phyloP scores from a whole-genome alignment of 1,140 invertebrate genomes.

The Zaprionus inermis region DNA sequence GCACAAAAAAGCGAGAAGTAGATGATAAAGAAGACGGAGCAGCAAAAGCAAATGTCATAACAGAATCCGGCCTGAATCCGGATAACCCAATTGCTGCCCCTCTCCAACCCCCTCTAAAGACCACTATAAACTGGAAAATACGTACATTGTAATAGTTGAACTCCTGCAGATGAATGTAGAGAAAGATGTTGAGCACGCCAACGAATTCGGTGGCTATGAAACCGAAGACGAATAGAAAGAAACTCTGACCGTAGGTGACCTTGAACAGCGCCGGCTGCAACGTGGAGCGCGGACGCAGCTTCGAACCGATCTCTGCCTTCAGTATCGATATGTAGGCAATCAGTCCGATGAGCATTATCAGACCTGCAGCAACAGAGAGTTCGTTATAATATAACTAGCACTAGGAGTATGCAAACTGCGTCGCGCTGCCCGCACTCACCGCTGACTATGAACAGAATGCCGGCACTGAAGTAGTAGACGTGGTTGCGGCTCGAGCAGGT shows the following conservation, averaged over 20 bases:
- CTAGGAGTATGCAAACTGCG: too few relatives aligned
- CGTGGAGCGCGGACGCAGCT: conserved; percentile 91
- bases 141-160: conserved; percentile 76
- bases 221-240: conserved; percentile 92
- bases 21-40: neutral
- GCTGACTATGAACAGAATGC: conserved; percentile 88
- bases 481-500: conserved; percentile 86
- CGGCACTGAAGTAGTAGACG: conserved; percentile 88
- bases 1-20: neutral
- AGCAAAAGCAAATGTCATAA: conserved; percentile 15
- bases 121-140: too few relatives aligned
- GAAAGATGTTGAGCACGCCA: conserved; percentile 93
- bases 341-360: conserved; percentile 94
- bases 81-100: neutral
- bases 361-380: conserved; percentile 86
- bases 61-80: neutral
- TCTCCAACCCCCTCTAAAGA: neutral
- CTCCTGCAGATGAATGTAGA: conserved; percentile 92
- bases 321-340: conserved; percentile 97
- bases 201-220: conserved; percentile 93
- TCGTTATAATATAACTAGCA: too few relatives aligned
- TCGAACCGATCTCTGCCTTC: conserved; percentile 94
- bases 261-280: conserved; percentile 92
- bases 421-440: conserved; percentile 84
- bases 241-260: conserved; percentile 94